These are phyloP conservation scores for Drosophila rubida DNA, from an alignment of 2,888 invertebrate genomes.

Conservation along the genomic window DNA sequence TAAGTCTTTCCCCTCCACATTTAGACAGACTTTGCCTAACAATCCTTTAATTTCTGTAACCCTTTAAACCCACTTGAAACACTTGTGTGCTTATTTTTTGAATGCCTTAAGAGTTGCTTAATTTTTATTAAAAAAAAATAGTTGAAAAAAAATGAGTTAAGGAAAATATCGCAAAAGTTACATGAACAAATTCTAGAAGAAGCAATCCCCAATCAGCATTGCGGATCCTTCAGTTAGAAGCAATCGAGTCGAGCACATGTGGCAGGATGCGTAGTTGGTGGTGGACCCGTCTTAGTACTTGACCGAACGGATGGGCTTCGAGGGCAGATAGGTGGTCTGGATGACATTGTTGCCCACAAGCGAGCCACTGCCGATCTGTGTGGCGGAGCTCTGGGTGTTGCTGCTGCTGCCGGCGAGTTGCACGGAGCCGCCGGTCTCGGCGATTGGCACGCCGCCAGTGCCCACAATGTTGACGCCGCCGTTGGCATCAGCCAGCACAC, in stretches of 20 bases:
- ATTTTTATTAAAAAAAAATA: conserved; percentile 68
- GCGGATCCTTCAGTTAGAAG: conserved; percentile 40
- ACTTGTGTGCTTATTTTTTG: conserved; percentile 49
- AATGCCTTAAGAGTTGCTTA: conserved; percentile 72
- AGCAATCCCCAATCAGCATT: conserved; percentile 23
- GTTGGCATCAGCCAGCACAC: conserved; percentile 53
- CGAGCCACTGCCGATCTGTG: conserved; percentile 3
- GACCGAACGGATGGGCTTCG: conserved; percentile 58
- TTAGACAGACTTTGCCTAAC: too few species aligned
- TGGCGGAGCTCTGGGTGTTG: conserved; percentile 23
- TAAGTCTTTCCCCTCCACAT: too few species aligned
- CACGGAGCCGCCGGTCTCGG: conserved; percentile 6
- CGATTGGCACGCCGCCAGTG: conserved; percentile 60
- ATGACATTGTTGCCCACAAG: conserved; percentile 39
- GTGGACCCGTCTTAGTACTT: conserved; percentile 35
- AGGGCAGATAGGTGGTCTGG: conserved; percentile 71
- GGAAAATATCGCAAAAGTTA: conserved; percentile 58
- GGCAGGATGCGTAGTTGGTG: not conserved
- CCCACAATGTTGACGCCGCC: conserved; percentile 60
- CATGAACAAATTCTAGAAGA: conserved; percentile 40
- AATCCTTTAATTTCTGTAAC: not conserved
- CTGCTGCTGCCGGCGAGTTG: conserved; percentile 34
- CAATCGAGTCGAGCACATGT: conserved; percentile 23
- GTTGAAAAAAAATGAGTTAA: conserved; percentile 34
- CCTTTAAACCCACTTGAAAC: not conserved